A percentile compares a stretch with the other conserved stretches of the same genome.
Conservation (phyloP, 2,888 invertebrate species). For the Zaprionus lineosus region DNA sequence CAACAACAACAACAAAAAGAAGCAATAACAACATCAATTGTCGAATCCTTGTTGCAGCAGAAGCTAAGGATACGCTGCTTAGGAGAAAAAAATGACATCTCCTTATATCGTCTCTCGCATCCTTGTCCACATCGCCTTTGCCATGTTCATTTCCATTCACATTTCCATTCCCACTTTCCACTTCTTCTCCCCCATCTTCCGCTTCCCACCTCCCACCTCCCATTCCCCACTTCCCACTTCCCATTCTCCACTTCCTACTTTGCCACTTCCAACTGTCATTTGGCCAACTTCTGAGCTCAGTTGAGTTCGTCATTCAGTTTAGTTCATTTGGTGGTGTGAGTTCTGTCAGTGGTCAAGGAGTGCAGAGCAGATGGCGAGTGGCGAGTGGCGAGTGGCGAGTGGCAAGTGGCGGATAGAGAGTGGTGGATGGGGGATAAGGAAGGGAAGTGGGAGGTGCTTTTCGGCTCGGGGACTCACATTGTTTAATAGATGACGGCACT, state of each 20-base stretch:
- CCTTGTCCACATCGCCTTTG: not conserved
- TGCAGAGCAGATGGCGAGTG: too few relatives aligned
- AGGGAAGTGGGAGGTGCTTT: not conserved
- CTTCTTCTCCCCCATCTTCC: not conserved
- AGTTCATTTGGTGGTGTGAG: constrained; percentile 38
- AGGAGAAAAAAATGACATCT: constrained; percentile 26
- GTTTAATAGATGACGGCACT: constrained; percentile 77
- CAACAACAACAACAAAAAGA: constrained; percentile 3
- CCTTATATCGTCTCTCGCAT: constrained; percentile 11
- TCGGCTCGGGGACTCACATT: constrained; percentile 39
- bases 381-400: not conserved
- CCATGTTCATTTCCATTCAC: constrained; percentile 8
- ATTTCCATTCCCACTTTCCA: constrained; percentile 18
- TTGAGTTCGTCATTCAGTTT: constrained; percentile 50
- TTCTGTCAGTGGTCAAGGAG: not conserved
- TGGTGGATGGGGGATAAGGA: not conserved
- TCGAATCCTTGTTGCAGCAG: constrained; percentile 28
- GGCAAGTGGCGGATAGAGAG: not conserved
- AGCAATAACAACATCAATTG: constrained; percentile 8
- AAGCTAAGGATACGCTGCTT: too few relatives aligned
- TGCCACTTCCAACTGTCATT: constrained; percentile 42
- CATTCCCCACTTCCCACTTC: not conserved
- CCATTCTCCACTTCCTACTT: constrained; percentile 11
- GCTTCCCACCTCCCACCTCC: constrained; percentile 24
- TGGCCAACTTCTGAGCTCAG: constrained; percentile 47